phyloP scores from a whole-genome alignment of 2,888 invertebrate species.

The Schizaphis graminum region DNA sequence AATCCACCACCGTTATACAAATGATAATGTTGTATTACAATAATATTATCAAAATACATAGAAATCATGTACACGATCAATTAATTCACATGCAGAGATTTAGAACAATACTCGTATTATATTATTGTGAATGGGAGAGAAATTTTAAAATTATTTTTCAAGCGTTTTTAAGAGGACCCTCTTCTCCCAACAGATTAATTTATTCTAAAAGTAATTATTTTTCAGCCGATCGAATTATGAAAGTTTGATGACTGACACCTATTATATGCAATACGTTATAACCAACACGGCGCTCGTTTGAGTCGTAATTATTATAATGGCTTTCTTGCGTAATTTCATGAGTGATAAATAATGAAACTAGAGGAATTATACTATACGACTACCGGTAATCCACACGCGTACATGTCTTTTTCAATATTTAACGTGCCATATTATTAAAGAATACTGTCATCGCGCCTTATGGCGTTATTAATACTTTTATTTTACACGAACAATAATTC shows the following conservation, averaged over 20 bases:
- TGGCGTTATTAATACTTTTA: neutral
- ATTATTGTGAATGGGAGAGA: too few relatives aligned
- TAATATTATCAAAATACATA: neutral
- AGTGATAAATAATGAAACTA: conserved; percentile 26
- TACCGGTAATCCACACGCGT: neutral
- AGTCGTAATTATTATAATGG: neutral
- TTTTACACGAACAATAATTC: neutral
- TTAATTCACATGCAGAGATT: neutral
- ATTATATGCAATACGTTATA: neutral
- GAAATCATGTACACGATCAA: neutral
- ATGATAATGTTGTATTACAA: neutral
- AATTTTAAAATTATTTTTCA: neutral
- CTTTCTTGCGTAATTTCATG: neutral
- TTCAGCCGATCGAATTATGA: neutral
- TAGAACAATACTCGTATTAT: too few relatives aligned
- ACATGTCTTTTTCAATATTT: neutral
- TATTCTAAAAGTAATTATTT: neutral
- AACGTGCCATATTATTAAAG: neutral
- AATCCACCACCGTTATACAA: neutral
- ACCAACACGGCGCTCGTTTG: neutral
- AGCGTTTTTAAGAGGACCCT: neutral
- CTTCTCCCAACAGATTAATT: neutral
- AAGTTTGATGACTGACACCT: neutral
- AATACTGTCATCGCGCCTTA: neutral
- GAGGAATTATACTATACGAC: neutral